A percentile compares a stretch with the other conserved stretches of the same genome.
Conservation (phyloP, 2,113 vertebrate genomes). For the Pachycephala philippinensis region DNA sequence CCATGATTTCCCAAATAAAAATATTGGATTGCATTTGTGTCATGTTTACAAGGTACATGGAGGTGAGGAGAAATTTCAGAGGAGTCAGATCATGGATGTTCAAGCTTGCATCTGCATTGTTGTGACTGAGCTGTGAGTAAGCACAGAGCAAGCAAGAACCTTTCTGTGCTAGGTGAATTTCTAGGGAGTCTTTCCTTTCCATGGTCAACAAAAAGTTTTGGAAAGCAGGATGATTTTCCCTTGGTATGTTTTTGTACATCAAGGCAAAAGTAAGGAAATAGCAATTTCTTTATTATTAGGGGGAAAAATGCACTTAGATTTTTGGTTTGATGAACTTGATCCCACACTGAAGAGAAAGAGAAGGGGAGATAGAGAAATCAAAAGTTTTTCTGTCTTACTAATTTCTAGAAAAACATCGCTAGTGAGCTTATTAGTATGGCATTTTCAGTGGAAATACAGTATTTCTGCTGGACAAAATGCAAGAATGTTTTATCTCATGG, state of each 20-base stretch:
- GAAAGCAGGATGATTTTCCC: background rate
- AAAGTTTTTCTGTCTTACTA: background rate
- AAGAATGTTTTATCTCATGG: conserved; percentile 67
- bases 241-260: background rate
- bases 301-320: background rate
- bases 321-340: background rate
- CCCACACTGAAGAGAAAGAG: background rate
- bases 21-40: background rate
- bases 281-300: background rate
- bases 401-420: conserved; percentile 13
- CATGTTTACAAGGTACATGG: background rate
- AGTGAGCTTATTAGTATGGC: conserved; percentile 14
- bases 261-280: background rate
- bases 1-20: background rate
- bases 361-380: background rate
- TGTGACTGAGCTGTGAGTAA: background rate
- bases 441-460: conserved; percentile 56
- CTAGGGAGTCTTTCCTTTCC: background rate
- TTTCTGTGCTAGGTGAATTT: background rate
- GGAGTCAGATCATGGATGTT: background rate
- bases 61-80: background rate
- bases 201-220: background rate
- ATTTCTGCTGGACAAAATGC: conserved; percentile 63
- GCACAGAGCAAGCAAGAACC: background rate
- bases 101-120: background rate